phyloP scores from a whole-genome alignment of 2,113 vertebrate species.

The Pterophyllum scalare region DNA sequence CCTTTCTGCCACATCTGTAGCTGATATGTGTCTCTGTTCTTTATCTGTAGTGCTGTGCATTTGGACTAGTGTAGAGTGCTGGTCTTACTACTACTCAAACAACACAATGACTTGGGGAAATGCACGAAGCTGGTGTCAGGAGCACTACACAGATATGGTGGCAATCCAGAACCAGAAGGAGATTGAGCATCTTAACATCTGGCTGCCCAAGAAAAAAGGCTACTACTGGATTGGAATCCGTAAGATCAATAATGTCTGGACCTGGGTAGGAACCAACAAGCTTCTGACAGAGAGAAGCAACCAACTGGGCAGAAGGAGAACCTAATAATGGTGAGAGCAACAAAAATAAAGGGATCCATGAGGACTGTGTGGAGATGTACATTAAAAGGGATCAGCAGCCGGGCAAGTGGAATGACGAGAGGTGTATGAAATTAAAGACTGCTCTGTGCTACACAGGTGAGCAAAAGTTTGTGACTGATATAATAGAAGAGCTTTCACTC shows the following conservation, averaged over 20 bases:
- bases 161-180: constrained; percentile 93
- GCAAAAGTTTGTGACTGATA: neutral
- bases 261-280: constrained; percentile 92
- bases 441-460: constrained; percentile 90
- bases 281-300: constrained; percentile 79
- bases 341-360: neutral
- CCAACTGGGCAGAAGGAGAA: constrained; percentile 88
- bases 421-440: constrained; percentile 81
- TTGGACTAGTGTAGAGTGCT: constrained; percentile 76
- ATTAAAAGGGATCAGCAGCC: constrained; percentile 72
- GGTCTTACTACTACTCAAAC: constrained; percentile 84
- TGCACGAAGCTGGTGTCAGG: constrained; percentile 84
- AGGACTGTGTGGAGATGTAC: constrained; percentile 97
- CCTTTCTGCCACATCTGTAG: neutral
- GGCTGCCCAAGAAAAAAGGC: constrained; percentile 55
- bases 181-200: constrained; percentile 82
- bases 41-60: constrained; percentile 70
- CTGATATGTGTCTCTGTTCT: constrained; percentile 6
- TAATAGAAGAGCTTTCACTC: neutral
- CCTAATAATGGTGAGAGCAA: constrained; percentile 84
- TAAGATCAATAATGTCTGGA: constrained; percentile 84
- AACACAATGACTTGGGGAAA: constrained; percentile 76
- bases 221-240: constrained; percentile 97
- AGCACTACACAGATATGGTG: constrained; percentile 88
- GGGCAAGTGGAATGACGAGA: constrained; percentile 93